Evolutionary conservation across 2,797 vertebrate species (phyloP).

Genomic region (Amniataba percoides): DNA sequence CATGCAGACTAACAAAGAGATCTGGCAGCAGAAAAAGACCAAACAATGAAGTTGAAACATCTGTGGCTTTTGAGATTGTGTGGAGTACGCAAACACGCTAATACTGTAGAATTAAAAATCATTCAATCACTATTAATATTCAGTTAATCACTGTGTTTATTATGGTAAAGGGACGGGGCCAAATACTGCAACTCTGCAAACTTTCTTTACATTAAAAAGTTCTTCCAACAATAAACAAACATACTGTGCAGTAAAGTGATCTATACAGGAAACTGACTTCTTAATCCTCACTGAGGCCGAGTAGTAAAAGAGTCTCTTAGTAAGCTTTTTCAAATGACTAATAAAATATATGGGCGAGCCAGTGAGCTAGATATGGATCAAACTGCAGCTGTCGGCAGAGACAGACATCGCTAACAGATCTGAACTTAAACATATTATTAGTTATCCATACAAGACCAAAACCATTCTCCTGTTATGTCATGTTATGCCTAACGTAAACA

Average conservation of each 20-base stretch:
- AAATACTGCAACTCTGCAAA: neutral
- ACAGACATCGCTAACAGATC: neutral
- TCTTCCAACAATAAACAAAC: constrained; percentile 8
- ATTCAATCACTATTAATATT: neutral
- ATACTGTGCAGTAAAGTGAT: neutral
- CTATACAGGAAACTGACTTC: neutral
- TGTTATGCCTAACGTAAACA: neutral
- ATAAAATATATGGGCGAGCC: neutral
- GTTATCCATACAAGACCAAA: neutral
- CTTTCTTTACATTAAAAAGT: neutral
- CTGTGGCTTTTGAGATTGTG: neutral
- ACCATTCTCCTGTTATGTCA: neutral
- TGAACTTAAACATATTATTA: neutral
- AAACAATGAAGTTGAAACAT: constrained; percentile 11
- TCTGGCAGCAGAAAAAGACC: neutral
- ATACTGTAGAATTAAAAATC: neutral
- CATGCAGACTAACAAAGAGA: neutral
- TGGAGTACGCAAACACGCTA: neutral
- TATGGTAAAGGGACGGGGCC: neutral
- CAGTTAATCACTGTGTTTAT: neutral
- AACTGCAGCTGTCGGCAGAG: neutral
- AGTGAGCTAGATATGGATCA: neutral
- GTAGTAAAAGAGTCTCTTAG: neutral
- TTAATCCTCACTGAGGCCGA: neutral
- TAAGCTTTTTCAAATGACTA: neutral